These are phyloP conservation scores for Axea sp. DNA, from an alignment of 2,888 invertebrate genomes.

Conservation along the genomic window DNA sequence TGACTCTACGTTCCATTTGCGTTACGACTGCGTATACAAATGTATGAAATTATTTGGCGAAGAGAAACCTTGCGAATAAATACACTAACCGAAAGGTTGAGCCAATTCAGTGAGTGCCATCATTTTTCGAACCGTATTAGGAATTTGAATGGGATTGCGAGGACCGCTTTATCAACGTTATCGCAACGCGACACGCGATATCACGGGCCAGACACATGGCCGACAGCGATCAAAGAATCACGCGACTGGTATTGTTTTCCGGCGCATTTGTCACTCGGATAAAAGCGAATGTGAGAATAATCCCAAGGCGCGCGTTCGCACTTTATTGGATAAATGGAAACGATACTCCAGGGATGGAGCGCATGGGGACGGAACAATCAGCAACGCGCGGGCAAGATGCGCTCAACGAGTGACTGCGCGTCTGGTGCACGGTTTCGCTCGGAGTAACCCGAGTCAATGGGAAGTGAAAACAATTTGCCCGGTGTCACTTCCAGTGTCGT, in stretches of 20 bases:
- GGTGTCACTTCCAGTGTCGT: conserved; percentile 11
- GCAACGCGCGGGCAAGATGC: conserved; percentile 1
- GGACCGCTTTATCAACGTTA: too few relatives aligned
- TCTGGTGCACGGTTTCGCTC: not conserved
- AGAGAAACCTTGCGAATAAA: too few relatives aligned
- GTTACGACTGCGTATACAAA: too few relatives aligned
- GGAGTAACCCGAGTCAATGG: conserved; percentile 6
- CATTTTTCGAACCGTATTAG: too few relatives aligned
- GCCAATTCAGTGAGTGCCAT: too few relatives aligned
- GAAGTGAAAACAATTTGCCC: conserved; percentile 18
- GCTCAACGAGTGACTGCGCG: not conserved
- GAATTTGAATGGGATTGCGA: too few relatives aligned
- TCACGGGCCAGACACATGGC: too few relatives aligned
- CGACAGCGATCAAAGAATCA: conserved; percentile 3
- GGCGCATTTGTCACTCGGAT: conserved; percentile 1
- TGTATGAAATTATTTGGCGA: too few relatives aligned
- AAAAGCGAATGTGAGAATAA: conserved; percentile 22
- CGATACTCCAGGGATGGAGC: conserved; percentile 9
- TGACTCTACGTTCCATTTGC: too few relatives aligned
- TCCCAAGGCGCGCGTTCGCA: conserved; percentile 27
- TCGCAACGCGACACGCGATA: too few relatives aligned
- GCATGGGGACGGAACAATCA: conserved; percentile 1
- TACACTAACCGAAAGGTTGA: too few relatives aligned
- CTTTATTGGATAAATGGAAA: conserved; percentile 29
- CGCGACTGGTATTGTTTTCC: conserved; percentile 10